A percentile compares a stretch with the other conserved stretches of the same genome.
These are phyloP conservation scores for Chlamydotis undulata DNA, from an alignment of 2,113 vertebrate species.

Conservation along the genomic window DNA sequence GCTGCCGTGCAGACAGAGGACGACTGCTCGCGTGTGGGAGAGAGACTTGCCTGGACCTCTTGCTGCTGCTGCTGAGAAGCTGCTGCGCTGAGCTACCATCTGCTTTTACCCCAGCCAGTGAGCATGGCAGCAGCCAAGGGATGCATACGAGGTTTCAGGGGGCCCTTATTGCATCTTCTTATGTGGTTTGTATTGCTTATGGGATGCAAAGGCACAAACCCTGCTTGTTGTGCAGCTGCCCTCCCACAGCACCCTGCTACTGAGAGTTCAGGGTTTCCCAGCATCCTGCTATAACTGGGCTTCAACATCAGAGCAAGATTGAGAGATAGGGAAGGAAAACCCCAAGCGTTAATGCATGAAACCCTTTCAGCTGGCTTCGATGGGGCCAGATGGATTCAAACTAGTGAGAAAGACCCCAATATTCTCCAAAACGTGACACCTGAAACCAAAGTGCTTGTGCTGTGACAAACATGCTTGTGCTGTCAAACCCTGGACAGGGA, in stretches of 20 bases:
- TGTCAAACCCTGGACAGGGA: accelerated
- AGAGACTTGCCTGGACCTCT: background rate
- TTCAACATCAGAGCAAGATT: slow-evolving; percentile 26
- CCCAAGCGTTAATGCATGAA: background rate
- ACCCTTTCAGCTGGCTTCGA: background rate
- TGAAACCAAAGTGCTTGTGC: background rate
- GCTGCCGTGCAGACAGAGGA: background rate
- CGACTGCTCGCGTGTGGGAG: background rate
- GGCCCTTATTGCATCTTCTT: background rate
- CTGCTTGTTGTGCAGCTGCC: background rate
- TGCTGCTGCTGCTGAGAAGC: background rate
- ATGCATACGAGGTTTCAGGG: background rate
- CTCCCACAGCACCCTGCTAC: background rate
- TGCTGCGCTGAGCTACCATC: background rate
- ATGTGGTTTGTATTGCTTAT: background rate
- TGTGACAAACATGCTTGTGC: background rate
- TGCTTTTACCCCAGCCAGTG: background rate
- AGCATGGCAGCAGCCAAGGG: background rate
- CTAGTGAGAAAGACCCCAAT: background rate
- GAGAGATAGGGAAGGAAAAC: background rate
- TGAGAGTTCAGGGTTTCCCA: background rate
- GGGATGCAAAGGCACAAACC: background rate
- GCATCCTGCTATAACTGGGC: background rate
- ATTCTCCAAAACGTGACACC: background rate
- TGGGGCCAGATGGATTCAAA: background rate